phyloP scores from a whole-genome alignment of 2,797 vertebrate genomes.

The Coreius guichenoti region DNA sequence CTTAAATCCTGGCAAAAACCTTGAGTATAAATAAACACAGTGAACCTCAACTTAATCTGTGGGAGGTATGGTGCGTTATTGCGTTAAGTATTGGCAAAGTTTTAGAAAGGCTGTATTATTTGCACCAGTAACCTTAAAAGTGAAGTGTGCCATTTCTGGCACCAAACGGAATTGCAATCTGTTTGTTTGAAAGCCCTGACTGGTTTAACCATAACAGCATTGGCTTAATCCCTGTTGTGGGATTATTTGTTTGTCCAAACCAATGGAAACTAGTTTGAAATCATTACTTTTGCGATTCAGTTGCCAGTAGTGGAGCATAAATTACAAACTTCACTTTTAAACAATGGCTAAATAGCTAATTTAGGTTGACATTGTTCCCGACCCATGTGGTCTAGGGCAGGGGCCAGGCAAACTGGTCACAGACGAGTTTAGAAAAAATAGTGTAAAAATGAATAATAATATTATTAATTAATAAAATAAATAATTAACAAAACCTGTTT shows the following conservation, averaged over 20 bases:
- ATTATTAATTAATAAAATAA: too few species aligned
- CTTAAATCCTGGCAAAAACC: constrained; percentile 6
- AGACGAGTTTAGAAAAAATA: too few species aligned
- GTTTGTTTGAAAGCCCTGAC: background rate
- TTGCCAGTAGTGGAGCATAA: constrained; percentile 8
- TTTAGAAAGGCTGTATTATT: constrained; percentile 1
- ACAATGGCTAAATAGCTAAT: background rate
- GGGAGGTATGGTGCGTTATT: constrained; percentile 11
- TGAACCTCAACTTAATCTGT: background rate
- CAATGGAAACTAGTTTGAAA: background rate
- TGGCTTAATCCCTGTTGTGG: background rate
- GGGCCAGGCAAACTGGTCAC: too few species aligned
- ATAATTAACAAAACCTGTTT: too few species aligned
- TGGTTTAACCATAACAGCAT: background rate
- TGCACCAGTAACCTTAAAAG: background rate
- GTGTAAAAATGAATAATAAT: too few species aligned
- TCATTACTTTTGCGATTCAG: background rate
- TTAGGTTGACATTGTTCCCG: background rate
- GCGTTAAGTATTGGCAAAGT: background rate
- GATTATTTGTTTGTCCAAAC: constrained; percentile 2
- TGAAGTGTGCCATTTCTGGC: constrained; percentile 28
- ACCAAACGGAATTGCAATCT: background rate
- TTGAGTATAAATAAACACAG: constrained; percentile 16
- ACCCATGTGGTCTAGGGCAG: background rate
- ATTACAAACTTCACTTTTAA: background rate